Base-by-base conservation (phyloP, 2,797 vertebrate species). In the Jordanella pulchra region DNA sequence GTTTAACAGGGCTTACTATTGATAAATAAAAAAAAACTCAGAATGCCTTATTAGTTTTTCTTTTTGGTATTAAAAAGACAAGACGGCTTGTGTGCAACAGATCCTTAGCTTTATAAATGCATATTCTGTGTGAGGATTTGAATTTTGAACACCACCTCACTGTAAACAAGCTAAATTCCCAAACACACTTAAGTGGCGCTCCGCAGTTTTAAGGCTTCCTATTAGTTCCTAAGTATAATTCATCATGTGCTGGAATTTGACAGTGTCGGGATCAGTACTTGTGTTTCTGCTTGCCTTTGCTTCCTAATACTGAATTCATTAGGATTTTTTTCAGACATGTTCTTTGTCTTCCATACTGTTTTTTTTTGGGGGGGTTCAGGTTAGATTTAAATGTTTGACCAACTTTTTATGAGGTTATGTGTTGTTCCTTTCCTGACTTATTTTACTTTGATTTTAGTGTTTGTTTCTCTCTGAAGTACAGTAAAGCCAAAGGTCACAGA, bases 361-460 rank as follows among this genome's bases (percentile, higher is more conserved):
- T 42, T 35, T 67, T 32, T 12, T 25, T 42, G 28, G 5, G 7
- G 28, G 25, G 30, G 18, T 65, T 39, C 39, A 25, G 23, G 51
- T 53, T 11, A 39, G 47, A 71, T 53, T 71, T 28, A 23, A 53
- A 54, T 54, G 48, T 54, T 51, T 54, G 39, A n/a, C 18, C 35
- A 72, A 21, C n/a, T 17, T 42, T 63, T 51, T 61, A 25, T 11
- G 2, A 25, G 15, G 56, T 27, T n/a, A 32, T 60, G 18, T 60
- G 30, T 35, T 39, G 18, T 23, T 61, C 58, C 35, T 2, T 2
- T 21, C 35, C 30, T 32, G 28, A 23, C 32, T 61, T 48, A 18
- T 18, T n/a, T 32, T 21, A 21, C 39, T n/a, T 35, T 17, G 11
- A 28, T 32, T 53, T 71, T 23, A n/a, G 21, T 42, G 69, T 64